A percentile compares a stretch with the other conserved stretches of the same genome.
Evolutionary conservation across 2,797 vertebrate species (phyloP).

Genomic region (Synaphobranchus kaupii): DNA sequence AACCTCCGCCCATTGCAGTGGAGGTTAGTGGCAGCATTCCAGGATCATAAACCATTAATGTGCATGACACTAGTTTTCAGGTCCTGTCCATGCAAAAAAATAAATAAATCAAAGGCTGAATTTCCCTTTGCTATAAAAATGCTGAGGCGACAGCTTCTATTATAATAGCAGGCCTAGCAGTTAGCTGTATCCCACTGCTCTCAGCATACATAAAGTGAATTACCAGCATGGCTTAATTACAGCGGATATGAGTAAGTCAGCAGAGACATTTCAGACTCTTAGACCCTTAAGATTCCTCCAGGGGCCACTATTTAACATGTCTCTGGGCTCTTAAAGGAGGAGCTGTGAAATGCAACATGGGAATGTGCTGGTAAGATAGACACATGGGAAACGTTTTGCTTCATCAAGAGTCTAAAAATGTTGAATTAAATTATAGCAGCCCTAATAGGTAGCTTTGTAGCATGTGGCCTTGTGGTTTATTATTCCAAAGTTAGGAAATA

Average conservation of each 20-base stretch:
- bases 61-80: background rate
- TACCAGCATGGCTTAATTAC: constrained; percentile 5
- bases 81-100: background rate
- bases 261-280: background rate
- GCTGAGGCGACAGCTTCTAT: constrained; percentile 2
- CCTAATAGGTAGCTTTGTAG: background rate
- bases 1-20: background rate
- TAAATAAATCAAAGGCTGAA: background rate
- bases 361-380: background rate
- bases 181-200: background rate
- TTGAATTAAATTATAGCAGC: background rate
- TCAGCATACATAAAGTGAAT: constrained; percentile 15
- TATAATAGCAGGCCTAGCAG: background rate
- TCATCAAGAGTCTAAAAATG: background rate
- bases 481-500: background rate
- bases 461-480: background rate
- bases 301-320: constrained; percentile 8
- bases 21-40: background rate
- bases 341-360: constrained; percentile 8
- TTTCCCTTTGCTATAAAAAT: background rate
- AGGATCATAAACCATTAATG: background rate
- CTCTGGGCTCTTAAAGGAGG: background rate
- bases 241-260: background rate
- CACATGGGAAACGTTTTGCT: background rate
- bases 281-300: background rate